Evolutionary conservation across 2,113 vertebrate species (phyloP).

Genomic region (Poeciliopsis occidentalis): DNA sequence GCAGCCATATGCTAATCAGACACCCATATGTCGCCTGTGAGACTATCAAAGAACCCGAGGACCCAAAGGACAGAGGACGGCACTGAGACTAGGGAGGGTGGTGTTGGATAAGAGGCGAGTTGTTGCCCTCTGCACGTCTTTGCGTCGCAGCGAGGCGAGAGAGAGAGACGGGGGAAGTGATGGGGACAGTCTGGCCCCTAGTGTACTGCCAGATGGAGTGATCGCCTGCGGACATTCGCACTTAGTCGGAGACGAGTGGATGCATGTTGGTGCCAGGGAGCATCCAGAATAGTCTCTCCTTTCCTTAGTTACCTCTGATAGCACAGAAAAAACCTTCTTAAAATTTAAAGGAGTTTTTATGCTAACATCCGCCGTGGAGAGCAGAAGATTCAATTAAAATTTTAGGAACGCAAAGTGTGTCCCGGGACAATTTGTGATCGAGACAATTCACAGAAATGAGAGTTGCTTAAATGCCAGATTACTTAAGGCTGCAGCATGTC

Average conservation of each 20-base stretch:
- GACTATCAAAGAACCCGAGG: slow-evolving; percentile 63
- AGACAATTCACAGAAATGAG: neutral
- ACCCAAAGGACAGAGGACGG: slow-evolving; percentile 50
- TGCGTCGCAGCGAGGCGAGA: slow-evolving; percentile 31
- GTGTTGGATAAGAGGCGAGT: slow-evolving; percentile 52
- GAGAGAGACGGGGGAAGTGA: slow-evolving; percentile 21
- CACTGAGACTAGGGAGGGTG: slow-evolving; percentile 28
- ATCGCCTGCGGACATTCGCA: slow-evolving; percentile 62
- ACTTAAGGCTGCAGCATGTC: neutral
- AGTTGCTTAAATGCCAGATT: neutral
- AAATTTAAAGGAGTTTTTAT: neutral
- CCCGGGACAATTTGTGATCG: neutral
- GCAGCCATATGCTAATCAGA: slow-evolving; percentile 71
- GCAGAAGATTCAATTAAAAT: slow-evolving; percentile 4
- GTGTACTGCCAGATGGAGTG: slow-evolving; percentile 75
- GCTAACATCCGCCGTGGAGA: neutral
- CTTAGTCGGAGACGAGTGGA: slow-evolving; percentile 59
- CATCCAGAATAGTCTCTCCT: slow-evolving; percentile 43
- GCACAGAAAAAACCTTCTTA: slow-evolving; percentile 17
- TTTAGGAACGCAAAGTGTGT: neutral
- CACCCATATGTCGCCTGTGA: slow-evolving; percentile 69
- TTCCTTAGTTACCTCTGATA: slow-evolving; percentile 37
- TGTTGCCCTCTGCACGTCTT: slow-evolving; percentile 51
- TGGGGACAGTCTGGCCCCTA: slow-evolving; percentile 57
- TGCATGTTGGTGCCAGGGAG: slow-evolving; percentile 48